A percentile compares a stretch with the other conserved stretches of the same genome.
These are phyloP conservation scores for Lacanobia oleracea DNA, from an alignment of 2,888 invertebrate species.

Conservation along the genomic window DNA sequence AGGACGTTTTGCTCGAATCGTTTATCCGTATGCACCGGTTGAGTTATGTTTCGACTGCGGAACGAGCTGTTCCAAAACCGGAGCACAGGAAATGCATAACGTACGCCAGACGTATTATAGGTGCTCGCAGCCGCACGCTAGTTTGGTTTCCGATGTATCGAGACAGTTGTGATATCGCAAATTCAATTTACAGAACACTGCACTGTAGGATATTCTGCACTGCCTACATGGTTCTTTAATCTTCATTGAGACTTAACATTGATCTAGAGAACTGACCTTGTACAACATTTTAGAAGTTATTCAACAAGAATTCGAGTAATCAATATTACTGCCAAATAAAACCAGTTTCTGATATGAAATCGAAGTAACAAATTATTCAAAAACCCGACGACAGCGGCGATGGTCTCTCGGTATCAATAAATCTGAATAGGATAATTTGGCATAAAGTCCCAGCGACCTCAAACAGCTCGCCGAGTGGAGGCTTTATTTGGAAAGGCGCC, in stretches of 20 bases:
- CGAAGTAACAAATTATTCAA: conserved; percentile 46
- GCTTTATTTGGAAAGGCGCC: conserved; percentile 83
- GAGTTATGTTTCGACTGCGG: conserved; percentile 63
- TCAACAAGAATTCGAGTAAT: conserved; percentile 29
- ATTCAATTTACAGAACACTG: conserved; percentile 58
- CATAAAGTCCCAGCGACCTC: conserved; percentile 74
- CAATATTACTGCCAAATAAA: conserved; percentile 29
- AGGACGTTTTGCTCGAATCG: conserved; percentile 43
- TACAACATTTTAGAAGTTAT: background rate
- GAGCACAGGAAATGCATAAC: conserved; percentile 75
- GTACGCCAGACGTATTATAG: conserved; percentile 55
- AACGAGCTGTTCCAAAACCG: conserved; percentile 70
- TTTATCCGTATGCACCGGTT: conserved; percentile 55
- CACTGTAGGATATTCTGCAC: conserved; percentile 19
- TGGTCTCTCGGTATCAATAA: conserved; percentile 70
- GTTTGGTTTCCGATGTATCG: conserved; percentile 61
- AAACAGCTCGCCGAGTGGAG: conserved; percentile 73
- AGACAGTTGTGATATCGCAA: conserved; percentile 57
- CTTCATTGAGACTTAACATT: background rate
- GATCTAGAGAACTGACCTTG: conserved; percentile 1
- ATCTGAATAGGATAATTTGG: conserved; percentile 80
- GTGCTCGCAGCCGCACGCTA: conserved; percentile 45
- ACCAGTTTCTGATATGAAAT: conserved; percentile 20
- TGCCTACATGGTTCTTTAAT: background rate
- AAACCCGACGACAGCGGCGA: conserved; percentile 45